Conservation (phyloP, 1,140 invertebrate genomes). For the Glossosoma conforme region DNA sequence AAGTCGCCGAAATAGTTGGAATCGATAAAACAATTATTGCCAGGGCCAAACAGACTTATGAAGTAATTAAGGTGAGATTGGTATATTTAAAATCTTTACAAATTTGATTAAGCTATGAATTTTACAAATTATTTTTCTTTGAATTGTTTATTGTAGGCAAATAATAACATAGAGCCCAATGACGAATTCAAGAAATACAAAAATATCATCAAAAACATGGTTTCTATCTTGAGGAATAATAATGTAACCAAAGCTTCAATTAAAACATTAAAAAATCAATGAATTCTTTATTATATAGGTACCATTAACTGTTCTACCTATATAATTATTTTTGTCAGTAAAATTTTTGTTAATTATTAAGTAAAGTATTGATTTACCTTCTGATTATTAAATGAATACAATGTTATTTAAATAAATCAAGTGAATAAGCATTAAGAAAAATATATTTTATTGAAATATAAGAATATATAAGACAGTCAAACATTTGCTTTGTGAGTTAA, state of each 20-base stretch:
- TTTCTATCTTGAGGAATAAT: neutral
- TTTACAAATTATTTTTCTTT: too few relatives aligned
- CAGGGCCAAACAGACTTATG: slow-evolving; percentile 31
- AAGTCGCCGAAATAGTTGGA: slow-evolving; percentile 50
- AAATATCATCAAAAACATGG: neutral
- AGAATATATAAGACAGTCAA: neutral
- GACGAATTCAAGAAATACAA: neutral
- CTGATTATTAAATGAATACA: neutral
- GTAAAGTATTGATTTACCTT: neutral
- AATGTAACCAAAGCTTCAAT: neutral
- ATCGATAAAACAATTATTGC: slow-evolving; percentile 29
- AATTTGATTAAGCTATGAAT: too few relatives aligned
- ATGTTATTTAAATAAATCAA: neutral
- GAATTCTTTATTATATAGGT: neutral
- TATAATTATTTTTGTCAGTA: neutral
- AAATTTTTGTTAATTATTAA: too few relatives aligned
- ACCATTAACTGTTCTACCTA: neutral
- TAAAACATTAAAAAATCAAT: neutral
- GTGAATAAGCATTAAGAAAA: neutral
- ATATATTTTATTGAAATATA: neutral
- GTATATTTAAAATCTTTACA: too few relatives aligned
- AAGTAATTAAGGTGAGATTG: too few relatives aligned
- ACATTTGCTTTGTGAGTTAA: too few relatives aligned
- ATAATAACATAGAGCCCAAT: too few relatives aligned
- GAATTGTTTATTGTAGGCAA: too few relatives aligned